Conservation (phyloP, 2,888 invertebrate genomes). For the Charanyca ferruginea region DNA sequence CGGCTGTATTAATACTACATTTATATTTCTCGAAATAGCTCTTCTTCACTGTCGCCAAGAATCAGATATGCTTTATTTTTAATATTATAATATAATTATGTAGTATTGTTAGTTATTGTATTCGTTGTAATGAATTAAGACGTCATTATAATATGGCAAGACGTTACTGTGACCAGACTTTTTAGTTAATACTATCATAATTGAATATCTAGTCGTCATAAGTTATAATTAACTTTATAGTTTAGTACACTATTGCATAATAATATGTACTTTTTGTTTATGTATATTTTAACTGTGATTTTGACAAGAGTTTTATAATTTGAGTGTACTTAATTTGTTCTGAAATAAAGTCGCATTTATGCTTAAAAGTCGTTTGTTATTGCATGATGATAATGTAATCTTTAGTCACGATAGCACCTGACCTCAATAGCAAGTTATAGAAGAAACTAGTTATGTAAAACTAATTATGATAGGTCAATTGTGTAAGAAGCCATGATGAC, state of each 20-base stretch:
- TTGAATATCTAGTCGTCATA: conserved; percentile 68
- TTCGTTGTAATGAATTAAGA: conserved; percentile 18
- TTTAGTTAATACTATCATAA: conserved; percentile 42
- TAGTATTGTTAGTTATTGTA: conserved; percentile 36
- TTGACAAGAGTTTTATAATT: conserved; percentile 61
- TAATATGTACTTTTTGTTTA: conserved; percentile 44
- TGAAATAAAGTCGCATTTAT: conserved; percentile 59
- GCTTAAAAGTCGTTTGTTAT: conserved; percentile 52
- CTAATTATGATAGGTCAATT: conserved; percentile 24
- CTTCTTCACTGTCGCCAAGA: conserved; percentile 16
- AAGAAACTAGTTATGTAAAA: conserved; percentile 20
- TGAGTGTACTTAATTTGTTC: conserved; percentile 59
- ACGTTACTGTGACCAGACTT: conserved; percentile 39
- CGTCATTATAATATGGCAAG: conserved; percentile 25
- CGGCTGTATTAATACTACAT: neutral
- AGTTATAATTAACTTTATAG: conserved; percentile 67
- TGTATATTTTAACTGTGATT: conserved; percentile 62
- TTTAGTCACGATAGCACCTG: conserved; percentile 14
- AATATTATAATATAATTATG: conserved; percentile 14
- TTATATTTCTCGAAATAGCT: conserved; percentile 25
- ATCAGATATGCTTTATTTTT: conserved; percentile 50
- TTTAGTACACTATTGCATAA: conserved; percentile 42
- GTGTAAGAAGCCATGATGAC: conserved; percentile 14
- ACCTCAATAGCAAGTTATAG: conserved; percentile 15
- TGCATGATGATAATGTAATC: conserved; percentile 21